These are phyloP conservation scores for Semicossyphus pulcher DNA, from an alignment of 2,113 vertebrate genomes.

Conservation along the genomic window DNA sequence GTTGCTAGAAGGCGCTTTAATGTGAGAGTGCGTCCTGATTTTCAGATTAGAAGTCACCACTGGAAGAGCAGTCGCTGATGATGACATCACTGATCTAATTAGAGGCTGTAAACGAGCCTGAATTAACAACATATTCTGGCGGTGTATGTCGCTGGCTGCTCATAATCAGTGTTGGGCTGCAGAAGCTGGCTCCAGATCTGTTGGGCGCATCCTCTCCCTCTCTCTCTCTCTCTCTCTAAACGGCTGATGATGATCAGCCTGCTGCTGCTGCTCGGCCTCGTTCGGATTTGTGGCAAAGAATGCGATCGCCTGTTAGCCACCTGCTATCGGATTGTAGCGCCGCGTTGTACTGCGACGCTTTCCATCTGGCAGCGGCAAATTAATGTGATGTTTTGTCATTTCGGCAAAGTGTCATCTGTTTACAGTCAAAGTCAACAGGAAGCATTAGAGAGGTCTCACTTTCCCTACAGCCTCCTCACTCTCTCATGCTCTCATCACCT, in stretches of 20 bases:
- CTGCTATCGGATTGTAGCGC: constrained; percentile 29
- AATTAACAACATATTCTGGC: constrained; percentile 39
- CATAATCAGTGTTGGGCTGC: constrained; percentile 43
- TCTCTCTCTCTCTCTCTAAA: background rate
- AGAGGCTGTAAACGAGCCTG: constrained; percentile 18
- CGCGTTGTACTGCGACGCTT: constrained; percentile 9
- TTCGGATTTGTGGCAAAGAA: too few relatives aligned
- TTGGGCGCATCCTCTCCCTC: constrained; percentile 14
- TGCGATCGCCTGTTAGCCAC: constrained; percentile 50
- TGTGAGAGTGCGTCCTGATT: constrained; percentile 39
- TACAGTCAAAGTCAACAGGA: constrained; percentile 34
- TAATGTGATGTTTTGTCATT: constrained; percentile 49
- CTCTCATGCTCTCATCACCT: background rate
- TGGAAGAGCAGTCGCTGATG: background rate
- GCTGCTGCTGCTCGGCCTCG: too few relatives aligned
- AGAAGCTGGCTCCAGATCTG: constrained; percentile 25
- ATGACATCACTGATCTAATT: constrained; percentile 27
- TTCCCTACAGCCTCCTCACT: background rate
- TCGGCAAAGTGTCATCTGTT: constrained; percentile 42
- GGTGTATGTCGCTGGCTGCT: constrained; percentile 25
- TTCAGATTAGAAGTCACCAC: constrained; percentile 17
- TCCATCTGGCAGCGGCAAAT: constrained; percentile 55
- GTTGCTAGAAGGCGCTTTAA: constrained; percentile 18
- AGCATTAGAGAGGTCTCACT: constrained; percentile 25
- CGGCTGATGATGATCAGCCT: constrained; percentile 30